A percentile compares a stretch with the other conserved stretches of the same genome.
Evolutionary conservation across 1,140 invertebrate species (phyloP).

Genomic region (Leptinotarsa undecemlineata): DNA sequence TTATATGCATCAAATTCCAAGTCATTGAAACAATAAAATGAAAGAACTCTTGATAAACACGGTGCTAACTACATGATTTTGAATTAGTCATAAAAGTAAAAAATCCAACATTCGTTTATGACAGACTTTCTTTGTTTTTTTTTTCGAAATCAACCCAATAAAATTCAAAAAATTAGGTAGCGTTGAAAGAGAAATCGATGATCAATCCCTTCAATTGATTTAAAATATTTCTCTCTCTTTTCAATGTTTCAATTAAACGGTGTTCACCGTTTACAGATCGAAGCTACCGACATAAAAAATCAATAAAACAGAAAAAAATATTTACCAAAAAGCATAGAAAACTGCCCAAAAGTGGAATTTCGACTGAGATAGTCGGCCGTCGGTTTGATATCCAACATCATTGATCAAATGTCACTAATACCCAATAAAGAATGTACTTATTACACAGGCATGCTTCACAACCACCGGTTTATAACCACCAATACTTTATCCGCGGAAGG

Average conservation of each 20-base stretch:
- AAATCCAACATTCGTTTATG: no score
- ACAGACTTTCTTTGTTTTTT: no score
- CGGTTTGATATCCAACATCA: slow-evolving; percentile 71
- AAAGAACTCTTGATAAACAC: no score
- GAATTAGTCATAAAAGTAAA: no score
- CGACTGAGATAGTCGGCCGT: slow-evolving; percentile 72
- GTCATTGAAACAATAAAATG: no score
- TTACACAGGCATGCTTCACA: slow-evolving; percentile 8
- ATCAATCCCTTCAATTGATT: no score
- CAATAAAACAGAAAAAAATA: slow-evolving; percentile 17
- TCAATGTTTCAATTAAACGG: no score
- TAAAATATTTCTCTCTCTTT: no score
- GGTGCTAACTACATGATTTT: no score
- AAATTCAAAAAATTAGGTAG: slow-evolving; percentile 13
- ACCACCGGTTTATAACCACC: slow-evolving; percentile 4
- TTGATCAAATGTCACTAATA: slow-evolving; percentile 7
- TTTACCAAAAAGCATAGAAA: slow-evolving; percentile 73
- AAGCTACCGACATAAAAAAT: not conserved
- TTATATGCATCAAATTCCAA: no score
- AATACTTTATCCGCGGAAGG: not conserved
- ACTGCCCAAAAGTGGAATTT: slow-evolving; percentile 72
- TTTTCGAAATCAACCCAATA: no score
- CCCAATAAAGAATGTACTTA: not conserved
- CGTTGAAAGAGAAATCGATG: not conserved
- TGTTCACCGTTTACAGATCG: no score